Conservation (phyloP, 1,140 invertebrate genomes). For the Atta texana region DNA sequence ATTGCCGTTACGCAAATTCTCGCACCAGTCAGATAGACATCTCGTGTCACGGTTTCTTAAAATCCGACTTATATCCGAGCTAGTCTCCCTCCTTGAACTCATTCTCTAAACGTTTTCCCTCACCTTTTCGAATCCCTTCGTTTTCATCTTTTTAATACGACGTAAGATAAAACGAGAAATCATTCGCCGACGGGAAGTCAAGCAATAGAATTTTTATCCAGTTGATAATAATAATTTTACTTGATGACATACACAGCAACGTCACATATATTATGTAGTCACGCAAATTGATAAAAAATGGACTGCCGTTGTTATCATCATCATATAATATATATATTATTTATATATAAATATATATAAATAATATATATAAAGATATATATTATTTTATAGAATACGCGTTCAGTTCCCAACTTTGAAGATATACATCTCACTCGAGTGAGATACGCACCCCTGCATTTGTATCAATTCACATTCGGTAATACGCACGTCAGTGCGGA, state of each 20-base stretch:
- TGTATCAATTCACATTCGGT: conserved; percentile 52
- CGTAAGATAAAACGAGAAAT: conserved; percentile 9
- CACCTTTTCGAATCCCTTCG: neutral
- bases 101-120: conserved; percentile 43
- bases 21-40: conserved; percentile 84
- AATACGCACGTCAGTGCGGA: conserved; percentile 50
- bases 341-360: neutral
- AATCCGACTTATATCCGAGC: conserved; percentile 75
- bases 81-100: conserved; percentile 10
- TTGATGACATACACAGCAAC: neutral
- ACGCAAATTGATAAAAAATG: conserved; percentile 13
- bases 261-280: neutral
- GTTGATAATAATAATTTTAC: neutral
- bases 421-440: neutral
- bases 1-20: conserved; percentile 77
- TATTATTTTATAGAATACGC: neutral
- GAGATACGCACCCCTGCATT: conserved; percentile 13
- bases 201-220: neutral
- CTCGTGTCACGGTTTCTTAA: conserved; percentile 85
- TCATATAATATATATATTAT: conserved; percentile 11
- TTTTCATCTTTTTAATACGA: neutral
- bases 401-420: neutral
- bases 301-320: neutral
- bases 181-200: neutral
- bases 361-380: neutral